Evolutionary conservation across 2,113 vertebrate genomes (phyloP), one percentile per base, ranked within the genome.

Genomic region (Microcebus tavaratra): DNA sequence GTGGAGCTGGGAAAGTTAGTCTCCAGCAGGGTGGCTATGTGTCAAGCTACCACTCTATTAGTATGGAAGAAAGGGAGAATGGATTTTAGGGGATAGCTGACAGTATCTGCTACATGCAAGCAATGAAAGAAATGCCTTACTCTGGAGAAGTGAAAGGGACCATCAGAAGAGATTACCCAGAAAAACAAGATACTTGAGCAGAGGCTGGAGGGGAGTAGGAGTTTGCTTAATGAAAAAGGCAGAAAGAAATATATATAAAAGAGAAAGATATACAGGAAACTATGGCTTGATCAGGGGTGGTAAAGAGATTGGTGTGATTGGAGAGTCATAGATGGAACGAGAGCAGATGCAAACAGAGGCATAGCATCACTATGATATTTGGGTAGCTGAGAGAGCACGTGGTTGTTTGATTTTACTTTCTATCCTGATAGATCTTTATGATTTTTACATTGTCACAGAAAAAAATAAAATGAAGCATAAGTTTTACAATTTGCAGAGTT

Each of bases 121-220:
- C 21, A 80, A 67, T 42, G 61, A 76, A 67, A 50, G 27, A 88
- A 65, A 93, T 87, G 29, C 48, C n/a, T 93, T 88, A 70, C 31
- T 67, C 18, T 42, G n/a, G 68, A 88, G 34, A 48, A 59, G 15
- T 2, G 55, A 89, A 63, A 45, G 20, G 6, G 11, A 53, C 11
- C 15, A 0, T 63, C 34, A 61, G 91, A 81, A 93, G 59, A 88
- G 39, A 39, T 48, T 78, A 31, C 27, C 11, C 20, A 86, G 73
- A 48, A 84, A 91, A 85, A 78, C 73, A 92, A 87, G 87, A 61
- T 78, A 48, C 20, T 36, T 79, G 61, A 91, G 48, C 73, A 79
- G 73, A 87, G 21, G n/a, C 68, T 79, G 34, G 48, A 63, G 48
- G n/a, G 50, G 29, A 76, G 8, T 59, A 76, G 20, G 59, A 39